A percentile compares a stretch with the other conserved stretches of the same genome.
Evolutionary conservation across 1,140 invertebrate genomes (phyloP).

Genomic region (Eueides isabella): DNA sequence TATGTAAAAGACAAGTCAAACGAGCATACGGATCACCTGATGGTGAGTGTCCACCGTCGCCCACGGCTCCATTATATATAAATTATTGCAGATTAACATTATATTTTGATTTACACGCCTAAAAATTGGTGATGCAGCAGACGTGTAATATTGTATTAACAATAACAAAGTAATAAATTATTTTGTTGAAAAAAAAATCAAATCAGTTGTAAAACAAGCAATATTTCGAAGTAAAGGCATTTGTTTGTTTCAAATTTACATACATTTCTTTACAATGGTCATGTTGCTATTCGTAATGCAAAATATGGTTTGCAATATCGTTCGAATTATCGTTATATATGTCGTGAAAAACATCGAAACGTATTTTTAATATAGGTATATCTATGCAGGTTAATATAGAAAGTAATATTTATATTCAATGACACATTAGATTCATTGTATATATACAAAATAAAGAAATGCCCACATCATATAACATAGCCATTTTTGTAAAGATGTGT

Average conservation of each 20-base stretch:
- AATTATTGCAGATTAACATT: no score
- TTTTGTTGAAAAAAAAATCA: neutral
- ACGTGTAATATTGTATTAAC: neutral
- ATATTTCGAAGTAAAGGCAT: slow-evolving; percentile 64
- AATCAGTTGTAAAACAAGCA: slow-evolving; percentile 49
- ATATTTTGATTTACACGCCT: no score
- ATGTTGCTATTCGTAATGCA: slow-evolving; percentile 62
- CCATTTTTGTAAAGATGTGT: neutral
- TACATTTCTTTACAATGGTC: slow-evolving; percentile 61
- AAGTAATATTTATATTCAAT: no score
- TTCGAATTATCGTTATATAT: neutral
- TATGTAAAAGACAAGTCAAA: no score
- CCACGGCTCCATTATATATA: no score
- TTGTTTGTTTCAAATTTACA: slow-evolving; percentile 55
- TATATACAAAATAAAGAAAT: no score
- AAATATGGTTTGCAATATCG: slow-evolving; percentile 41
- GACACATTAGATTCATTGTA: no score
- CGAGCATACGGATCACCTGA: no score
- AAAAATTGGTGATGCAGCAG: neutral
- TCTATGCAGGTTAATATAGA: no score
- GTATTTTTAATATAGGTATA: neutral
- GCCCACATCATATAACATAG: no score
- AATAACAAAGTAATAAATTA: neutral
- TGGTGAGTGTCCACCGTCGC: no score
- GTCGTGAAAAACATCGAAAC: neutral